A percentile compares a stretch with the other conserved stretches of the same genome.
phyloP scores from a whole-genome alignment of 1,140 invertebrate genomes.

The Parasteatoda tepidariorum region DNA sequence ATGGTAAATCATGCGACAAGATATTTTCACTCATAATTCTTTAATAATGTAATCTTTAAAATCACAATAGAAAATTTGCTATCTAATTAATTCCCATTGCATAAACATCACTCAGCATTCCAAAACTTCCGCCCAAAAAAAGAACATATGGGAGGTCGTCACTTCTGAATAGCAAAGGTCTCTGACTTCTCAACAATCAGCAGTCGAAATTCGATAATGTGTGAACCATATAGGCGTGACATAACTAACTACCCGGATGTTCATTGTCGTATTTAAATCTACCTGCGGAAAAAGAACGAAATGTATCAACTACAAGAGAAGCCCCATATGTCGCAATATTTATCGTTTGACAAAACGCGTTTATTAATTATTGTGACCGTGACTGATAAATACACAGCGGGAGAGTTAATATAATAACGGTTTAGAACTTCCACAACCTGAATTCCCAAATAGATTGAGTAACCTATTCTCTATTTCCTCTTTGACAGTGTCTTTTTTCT shows the following conservation, averaged over 20 bases:
- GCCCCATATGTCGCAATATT: constrained; percentile 15
- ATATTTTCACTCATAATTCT: no score
- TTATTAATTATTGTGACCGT: neutral
- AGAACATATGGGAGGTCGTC: constrained; percentile 13
- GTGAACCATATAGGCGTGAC: constrained; percentile 7
- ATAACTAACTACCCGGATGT: constrained; percentile 3
- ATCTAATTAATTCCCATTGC: neutral
- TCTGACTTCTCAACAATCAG: constrained; percentile 3
- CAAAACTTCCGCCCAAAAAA: neutral
- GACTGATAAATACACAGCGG: neutral
- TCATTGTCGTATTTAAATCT: neutral
- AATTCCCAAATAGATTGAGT: neutral
- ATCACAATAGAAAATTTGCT: no score
- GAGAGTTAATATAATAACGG: neutral
- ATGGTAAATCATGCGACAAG: no score
- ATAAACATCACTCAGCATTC: neutral
- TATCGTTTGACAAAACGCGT: neutral
- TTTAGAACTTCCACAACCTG: neutral
- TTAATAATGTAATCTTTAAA: no score
- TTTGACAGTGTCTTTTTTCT: neutral
- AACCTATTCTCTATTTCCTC: neutral
- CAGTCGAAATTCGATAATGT: neutral
- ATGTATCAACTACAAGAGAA: neutral
- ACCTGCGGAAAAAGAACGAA: neutral
- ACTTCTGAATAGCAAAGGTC: constrained; percentile 2